Base-by-base conservation (phyloP, 2,113 vertebrate genomes). In the Pseudonaja textilis region DNA sequence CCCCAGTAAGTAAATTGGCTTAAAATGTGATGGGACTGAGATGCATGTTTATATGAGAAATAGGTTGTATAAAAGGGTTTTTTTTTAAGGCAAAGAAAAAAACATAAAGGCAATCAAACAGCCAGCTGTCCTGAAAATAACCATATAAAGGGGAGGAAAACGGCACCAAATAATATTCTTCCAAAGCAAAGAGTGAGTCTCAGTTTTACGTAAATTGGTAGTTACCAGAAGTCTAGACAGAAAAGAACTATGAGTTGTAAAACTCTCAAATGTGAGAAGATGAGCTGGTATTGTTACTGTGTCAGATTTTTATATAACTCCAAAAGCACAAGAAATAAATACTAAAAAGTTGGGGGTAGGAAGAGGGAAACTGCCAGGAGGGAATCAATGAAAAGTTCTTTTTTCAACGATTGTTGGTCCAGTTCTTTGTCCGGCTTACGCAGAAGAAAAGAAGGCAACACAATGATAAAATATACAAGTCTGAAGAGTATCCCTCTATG, bases 261-360 rank as follows among this genome's bases (percentile, higher is more conserved):
- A 93, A 90, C 81, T 88, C 94, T 94, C 89, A 94, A 93, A 92
- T 93, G 88, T 59, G 94, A 95, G 92, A 94, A 90, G 95, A 93
- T 92, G 56, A 93, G 59, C 95, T 92, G 94, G 93, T 93, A 69
- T 93, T 96, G 95, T 92, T 96, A 95, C 95, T 96, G 91, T 92
- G 59, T 57, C 25, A 89, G 94, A 92, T 23, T 0, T 94, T 96
- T 95, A 97, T 94, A 96, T 95, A 96, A 95, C 94, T 96, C 92
- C 95, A 90, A 96, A 96, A 95, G 93, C 96, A 93, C 94, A 95
- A 94, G 91, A 90, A 93, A 95, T 95, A 96, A 97, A 95, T 91
- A 95, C 88, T 95, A 93, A 96, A 95, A 96, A 95, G 93, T 34
- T 92, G 94, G 95, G 12, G 55, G 14, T 22, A 8, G 39, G 54